Conservation (phyloP, 2,888 invertebrate genomes). For the Torymus texanus region DNA sequence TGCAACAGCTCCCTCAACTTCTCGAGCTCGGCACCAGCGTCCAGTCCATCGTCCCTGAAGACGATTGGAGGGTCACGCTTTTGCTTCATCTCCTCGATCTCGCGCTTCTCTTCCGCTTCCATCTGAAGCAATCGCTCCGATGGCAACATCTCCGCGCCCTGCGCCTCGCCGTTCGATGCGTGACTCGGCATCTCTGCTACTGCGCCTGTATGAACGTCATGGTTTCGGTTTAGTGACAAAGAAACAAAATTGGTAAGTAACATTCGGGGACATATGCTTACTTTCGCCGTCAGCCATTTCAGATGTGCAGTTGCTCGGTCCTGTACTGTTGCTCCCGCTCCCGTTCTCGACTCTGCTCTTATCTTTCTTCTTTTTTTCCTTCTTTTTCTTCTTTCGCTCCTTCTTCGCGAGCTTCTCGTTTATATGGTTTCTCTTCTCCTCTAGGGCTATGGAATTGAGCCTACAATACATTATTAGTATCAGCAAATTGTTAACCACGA, state of each 20-base stretch:
- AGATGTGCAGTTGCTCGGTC: constrained; percentile 65
- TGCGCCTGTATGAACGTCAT: constrained; percentile 54
- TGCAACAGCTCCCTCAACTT: constrained; percentile 82
- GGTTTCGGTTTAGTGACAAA: too few relatives aligned
- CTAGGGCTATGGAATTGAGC: constrained; percentile 81
- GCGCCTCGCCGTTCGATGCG: constrained; percentile 31
- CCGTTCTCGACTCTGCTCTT: constrained; percentile 68
- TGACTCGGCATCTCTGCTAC: constrained; percentile 65
- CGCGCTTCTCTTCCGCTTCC: constrained; percentile 81
- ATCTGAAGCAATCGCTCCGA: constrained; percentile 78
- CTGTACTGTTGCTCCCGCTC: constrained; percentile 67
- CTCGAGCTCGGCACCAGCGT: constrained; percentile 86
- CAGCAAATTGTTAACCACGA: neutral
- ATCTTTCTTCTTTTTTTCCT: constrained; percentile 79
- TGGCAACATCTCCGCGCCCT: constrained; percentile 73
- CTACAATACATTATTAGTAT: constrained; percentile 66
- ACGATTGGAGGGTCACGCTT: constrained; percentile 88
- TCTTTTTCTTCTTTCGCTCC: constrained; percentile 85
- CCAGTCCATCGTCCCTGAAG: constrained; percentile 81
- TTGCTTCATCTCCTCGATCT: constrained; percentile 83
- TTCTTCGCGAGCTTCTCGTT: constrained; percentile 85
- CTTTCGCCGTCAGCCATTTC: constrained; percentile 72
- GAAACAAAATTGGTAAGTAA: neutral
- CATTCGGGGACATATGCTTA: constrained; percentile 39
- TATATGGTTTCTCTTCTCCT: constrained; percentile 82